Conservation (phyloP, 2,113 vertebrate species). For the Dermatemys mawii region DNA sequence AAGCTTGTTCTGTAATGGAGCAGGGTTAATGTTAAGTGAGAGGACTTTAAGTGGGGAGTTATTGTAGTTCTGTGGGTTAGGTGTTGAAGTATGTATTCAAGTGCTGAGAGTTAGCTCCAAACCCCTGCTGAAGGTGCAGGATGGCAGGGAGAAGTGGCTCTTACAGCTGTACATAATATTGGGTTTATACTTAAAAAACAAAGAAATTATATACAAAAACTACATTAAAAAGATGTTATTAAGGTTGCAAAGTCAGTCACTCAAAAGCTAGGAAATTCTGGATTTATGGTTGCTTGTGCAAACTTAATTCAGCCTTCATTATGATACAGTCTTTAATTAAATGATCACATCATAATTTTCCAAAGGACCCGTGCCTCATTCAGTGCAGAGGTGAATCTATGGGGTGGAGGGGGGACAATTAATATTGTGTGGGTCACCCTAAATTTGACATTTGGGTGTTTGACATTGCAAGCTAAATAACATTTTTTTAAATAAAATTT, state of each 20-base stretch:
- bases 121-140: background rate
- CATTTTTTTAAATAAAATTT: background rate
- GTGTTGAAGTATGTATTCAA: background rate
- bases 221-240: background rate
- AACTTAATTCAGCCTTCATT: background rate
- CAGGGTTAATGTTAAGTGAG: too few relatives aligned
- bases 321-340: background rate
- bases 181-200: background rate
- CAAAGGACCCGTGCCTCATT: background rate
- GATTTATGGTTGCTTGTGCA: background rate
- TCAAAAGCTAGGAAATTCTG: background rate
- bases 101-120: background rate
- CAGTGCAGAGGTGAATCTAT: background rate
- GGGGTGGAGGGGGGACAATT: background rate
- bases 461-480: background rate
- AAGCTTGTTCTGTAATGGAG: too few relatives aligned
- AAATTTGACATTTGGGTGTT: background rate
- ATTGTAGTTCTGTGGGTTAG: background rate
- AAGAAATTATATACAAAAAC: background rate
- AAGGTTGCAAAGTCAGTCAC: background rate
- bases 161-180: background rate
- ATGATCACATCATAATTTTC: background rate
- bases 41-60: too few relatives aligned
- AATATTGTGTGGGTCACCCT: background rate
- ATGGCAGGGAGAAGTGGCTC: background rate